Evolutionary conservation across 2,797 vertebrate genomes (phyloP).

Genomic region (Euthynnus affinis): DNA sequence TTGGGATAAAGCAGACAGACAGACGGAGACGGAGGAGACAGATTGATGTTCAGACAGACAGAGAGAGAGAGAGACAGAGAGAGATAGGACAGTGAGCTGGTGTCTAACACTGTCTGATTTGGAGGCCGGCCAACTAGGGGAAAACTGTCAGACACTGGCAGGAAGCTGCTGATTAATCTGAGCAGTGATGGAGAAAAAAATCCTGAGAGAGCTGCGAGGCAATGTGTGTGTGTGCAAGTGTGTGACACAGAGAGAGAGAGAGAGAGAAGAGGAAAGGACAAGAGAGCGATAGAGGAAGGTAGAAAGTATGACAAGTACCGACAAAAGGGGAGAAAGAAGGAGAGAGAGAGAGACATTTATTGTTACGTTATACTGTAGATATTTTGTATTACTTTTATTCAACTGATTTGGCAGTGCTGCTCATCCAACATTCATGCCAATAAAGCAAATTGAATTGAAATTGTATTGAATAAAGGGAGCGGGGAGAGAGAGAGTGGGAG

Average conservation of each 20-base stretch:
- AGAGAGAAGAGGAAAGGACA: neutral
- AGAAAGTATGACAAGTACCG: conserved; percentile 41
- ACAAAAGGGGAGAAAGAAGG: conserved; percentile 24
- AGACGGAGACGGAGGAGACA: neutral
- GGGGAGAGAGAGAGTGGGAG: conserved; percentile 1
- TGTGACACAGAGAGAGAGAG: neutral
- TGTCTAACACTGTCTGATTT: conserved; percentile 64
- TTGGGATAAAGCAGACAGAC: conserved; percentile 24
- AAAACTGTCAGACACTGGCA: conserved; percentile 69
- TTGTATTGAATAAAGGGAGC: conserved; percentile 13
- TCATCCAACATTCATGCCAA: conserved; percentile 34
- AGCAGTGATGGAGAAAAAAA: conserved; percentile 67
- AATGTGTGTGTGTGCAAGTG: conserved; percentile 12
- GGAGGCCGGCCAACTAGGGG: conserved; percentile 58
- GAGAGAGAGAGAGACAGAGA: neutral
- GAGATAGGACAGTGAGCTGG: conserved; percentile 29
- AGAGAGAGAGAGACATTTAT: neutral
- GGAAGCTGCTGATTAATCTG: conserved; percentile 74
- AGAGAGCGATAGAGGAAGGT: neutral
- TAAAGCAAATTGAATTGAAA: conserved; percentile 38
- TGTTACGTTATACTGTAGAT: conserved; percentile 13
- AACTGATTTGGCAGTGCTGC: neutral
- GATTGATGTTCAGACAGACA: neutral
- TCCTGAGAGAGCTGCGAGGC: conserved; percentile 43
- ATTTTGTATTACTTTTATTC: conserved; percentile 26